Evolutionary conservation across 2,113 vertebrate genomes (phyloP).

Genomic region (Hippocampus zosterae): DNA sequence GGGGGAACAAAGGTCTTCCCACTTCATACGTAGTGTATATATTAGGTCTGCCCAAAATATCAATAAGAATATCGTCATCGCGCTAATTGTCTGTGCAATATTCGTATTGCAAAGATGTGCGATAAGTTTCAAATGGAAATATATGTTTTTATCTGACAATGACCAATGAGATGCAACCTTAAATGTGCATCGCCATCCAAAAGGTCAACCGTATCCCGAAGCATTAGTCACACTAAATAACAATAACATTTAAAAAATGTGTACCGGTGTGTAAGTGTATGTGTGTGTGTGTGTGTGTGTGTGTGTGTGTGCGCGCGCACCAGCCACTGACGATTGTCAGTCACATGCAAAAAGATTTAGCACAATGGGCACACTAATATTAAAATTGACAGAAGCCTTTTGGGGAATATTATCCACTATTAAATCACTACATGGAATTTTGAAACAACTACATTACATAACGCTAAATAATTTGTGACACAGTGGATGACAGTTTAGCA

Average conservation of each 20-base stretch:
- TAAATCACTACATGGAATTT: neutral
- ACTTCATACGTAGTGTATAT: neutral
- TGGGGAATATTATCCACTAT: neutral
- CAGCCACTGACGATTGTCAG: neutral
- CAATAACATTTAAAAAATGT: neutral
- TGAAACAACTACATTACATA: neutral
- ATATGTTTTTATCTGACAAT: no score
- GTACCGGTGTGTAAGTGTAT: constrained; percentile 5
- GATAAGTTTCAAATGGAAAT: no score
- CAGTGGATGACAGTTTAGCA: no score
- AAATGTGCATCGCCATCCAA: no score
- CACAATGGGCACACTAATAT: neutral
- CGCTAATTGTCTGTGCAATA: no score
- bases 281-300: constrained; percentile 11
- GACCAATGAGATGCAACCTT: no score
- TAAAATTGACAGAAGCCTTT: neutral
- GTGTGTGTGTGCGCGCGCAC: neutral
- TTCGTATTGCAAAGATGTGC: no score
- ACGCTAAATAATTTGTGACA: no score
- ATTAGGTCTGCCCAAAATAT: neutral
- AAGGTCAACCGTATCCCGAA: no score
- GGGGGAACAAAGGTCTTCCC: constrained; percentile 7
- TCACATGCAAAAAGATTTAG: neutral
- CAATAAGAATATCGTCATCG: no score
- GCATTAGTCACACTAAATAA: no score